Conservation (phyloP, 2,113 vertebrate genomes). For the Oryzias javanicus region DNA sequence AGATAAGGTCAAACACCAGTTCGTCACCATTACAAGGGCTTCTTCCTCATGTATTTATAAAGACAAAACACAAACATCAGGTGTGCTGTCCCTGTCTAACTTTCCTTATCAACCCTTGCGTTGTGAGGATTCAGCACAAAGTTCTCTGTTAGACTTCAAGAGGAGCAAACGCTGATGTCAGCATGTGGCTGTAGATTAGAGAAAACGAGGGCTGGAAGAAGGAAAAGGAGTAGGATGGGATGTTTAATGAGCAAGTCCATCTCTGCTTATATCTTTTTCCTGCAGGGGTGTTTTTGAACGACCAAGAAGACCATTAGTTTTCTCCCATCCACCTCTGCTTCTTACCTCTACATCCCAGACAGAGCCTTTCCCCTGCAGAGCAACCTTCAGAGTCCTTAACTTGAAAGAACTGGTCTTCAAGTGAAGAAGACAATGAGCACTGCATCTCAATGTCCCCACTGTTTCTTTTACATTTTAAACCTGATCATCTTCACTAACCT, state of each 20-base stretch:
- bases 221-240: constrained; percentile 12
- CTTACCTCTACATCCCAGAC: constrained; percentile 19
- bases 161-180: constrained; percentile 22
- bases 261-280: background rate
- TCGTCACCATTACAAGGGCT: too few species aligned
- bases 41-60: too few species aligned
- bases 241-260: constrained; percentile 42
- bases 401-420: constrained; percentile 10
- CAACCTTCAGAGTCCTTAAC: constrained; percentile 14
- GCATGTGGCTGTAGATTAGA: constrained; percentile 28
- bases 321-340: constrained; percentile 7
- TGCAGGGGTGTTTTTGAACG: constrained; percentile 15
- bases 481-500: background rate
- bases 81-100: constrained; percentile 14
- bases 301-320: constrained; percentile 17
- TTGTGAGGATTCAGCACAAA: constrained; percentile 9
- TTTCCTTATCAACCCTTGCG: background rate
- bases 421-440: constrained; percentile 1
- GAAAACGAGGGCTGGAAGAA: constrained; percentile 28
- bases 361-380: constrained; percentile 17
- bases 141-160: background rate
- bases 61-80: background rate
- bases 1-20: too few species aligned
- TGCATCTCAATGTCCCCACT: constrained; percentile 1
- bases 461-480: background rate